Base-by-base conservation (phyloP, 2,888 invertebrate species). In the Noctua janthe region DNA sequence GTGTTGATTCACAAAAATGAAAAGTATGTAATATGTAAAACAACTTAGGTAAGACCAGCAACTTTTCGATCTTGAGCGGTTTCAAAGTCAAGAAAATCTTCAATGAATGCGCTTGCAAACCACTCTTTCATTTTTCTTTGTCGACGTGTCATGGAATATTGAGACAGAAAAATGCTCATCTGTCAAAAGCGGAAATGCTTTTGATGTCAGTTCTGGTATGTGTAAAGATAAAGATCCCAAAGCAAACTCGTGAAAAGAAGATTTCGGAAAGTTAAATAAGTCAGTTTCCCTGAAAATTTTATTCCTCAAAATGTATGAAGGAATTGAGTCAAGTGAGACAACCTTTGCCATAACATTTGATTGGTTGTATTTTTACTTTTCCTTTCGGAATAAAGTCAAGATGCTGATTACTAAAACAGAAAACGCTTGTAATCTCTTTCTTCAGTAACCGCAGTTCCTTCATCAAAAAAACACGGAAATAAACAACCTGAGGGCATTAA, bases 391-490 rank as follows among this genome's bases (percentile, higher is more conserved):
- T 69, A 69, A 43, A 73, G 10, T 39, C 23, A 29, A 39, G 47
- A 59, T 39, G 39, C 47, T 77, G 35, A 66, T 56, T 56, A 49
- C 64, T 62, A 35, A 59, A 49, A 59, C 64, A 71, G 62, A 35
- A 80, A 79, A 79, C 6, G 29, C 47, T 76, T 80, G 77, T 77
- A 77, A 76, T 78, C 69, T 76, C 23, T 29, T 56, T 79, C 51
- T 70, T 71, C 73, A 56, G 51, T 78, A 80, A 77, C 70, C 47
- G 64, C 43, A 84, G 29, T 49, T 64, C 62, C 62, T 75, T 56
- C n/a, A 29, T 43, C 43, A 35, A 35, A 35, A 35, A 78, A 72
- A 70, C 47, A 75, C 23, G 51, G 75, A 73, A 73, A 67, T 4
- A 20, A 62, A 70, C 39, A 43, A 72, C 66, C 54, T 69, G 7